Percentiles rank a stretch among this genome's conserved stretches.
Evolutionary conservation across 2,113 vertebrate species (phyloP).

Genomic region (Rhea americana): DNA sequence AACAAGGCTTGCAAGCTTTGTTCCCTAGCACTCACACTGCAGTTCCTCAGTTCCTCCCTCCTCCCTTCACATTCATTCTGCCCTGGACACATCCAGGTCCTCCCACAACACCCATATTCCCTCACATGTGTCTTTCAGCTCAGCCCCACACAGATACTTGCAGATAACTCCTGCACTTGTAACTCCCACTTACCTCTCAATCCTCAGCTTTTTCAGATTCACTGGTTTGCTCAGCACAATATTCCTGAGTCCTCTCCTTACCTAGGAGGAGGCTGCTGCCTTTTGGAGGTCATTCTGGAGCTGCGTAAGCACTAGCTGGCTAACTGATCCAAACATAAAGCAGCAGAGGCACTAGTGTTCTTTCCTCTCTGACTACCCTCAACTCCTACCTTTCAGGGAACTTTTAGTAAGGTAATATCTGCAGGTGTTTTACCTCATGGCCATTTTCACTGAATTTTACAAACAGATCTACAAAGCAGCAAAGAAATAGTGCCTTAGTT

Average conservation of each 20-base stretch:
- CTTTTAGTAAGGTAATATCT: background rate
- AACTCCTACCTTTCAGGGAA: background rate
- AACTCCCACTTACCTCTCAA: accelerated
- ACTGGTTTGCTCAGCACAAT: background rate
- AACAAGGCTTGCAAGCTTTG: background rate
- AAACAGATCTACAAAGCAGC: background rate
- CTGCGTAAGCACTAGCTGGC: background rate
- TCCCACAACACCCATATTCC: background rate
- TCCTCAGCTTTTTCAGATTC: background rate
- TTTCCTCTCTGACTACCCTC: background rate
- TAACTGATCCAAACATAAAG: background rate
- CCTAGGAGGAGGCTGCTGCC: background rate
- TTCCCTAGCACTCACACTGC: background rate
- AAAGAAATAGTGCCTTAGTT: background rate
- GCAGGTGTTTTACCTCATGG: background rate
- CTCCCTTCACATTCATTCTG: background rate
- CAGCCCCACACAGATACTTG: background rate
- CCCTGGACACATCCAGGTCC: background rate
- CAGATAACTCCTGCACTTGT: background rate
- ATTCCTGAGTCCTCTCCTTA: background rate
- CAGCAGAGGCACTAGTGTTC: background rate
- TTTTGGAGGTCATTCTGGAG: background rate
- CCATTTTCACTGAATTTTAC: background rate
- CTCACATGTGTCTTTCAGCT: background rate
- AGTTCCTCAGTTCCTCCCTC: background rate